phyloP scores from a whole-genome alignment of 2,888 invertebrate species.

The Drosophila maculinotata region DNA sequence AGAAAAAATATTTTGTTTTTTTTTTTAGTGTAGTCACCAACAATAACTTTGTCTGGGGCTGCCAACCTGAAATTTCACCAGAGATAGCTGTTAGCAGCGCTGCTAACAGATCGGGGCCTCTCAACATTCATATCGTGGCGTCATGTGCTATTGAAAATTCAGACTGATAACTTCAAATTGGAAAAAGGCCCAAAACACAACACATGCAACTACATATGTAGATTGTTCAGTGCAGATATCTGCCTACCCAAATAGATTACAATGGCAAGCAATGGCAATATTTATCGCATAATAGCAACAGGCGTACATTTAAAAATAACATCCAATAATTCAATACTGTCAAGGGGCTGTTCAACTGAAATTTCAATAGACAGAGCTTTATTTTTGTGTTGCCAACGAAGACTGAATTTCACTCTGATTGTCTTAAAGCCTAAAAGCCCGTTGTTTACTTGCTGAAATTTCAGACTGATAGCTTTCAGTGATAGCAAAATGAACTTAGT shows the following conservation, averaged over 20 bases:
- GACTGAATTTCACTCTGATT: background rate
- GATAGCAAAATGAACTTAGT: background rate
- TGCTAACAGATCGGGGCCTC: background rate
- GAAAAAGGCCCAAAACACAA: background rate
- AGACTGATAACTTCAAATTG: constrained; percentile 44
- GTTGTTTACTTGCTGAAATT: constrained; percentile 16
- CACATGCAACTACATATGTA: background rate
- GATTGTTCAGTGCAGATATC: constrained; percentile 26
- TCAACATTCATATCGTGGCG: background rate
- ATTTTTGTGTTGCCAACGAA: constrained; percentile 10
- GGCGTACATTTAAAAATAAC: constrained; percentile 24
- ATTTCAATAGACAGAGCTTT: constrained; percentile 16
- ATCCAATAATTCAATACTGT: constrained; percentile 34
- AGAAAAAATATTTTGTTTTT: too few species aligned
- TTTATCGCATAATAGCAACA: constrained; percentile 26
- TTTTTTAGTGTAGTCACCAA: constrained; percentile 1
- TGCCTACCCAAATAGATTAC: constrained; percentile 30
- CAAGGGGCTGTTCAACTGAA: constrained; percentile 35
- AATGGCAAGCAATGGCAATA: constrained; percentile 19
- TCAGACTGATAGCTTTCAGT: constrained; percentile 13
- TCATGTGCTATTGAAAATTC: constrained; percentile 47
- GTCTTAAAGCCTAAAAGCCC: constrained; percentile 10
- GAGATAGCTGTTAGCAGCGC: constrained; percentile 14
- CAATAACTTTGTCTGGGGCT: constrained; percentile 1
- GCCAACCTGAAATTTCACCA: constrained; percentile 43